phyloP scores from a whole-genome alignment of 2,888 invertebrate genomes.

The Trachelus stipa region DNA sequence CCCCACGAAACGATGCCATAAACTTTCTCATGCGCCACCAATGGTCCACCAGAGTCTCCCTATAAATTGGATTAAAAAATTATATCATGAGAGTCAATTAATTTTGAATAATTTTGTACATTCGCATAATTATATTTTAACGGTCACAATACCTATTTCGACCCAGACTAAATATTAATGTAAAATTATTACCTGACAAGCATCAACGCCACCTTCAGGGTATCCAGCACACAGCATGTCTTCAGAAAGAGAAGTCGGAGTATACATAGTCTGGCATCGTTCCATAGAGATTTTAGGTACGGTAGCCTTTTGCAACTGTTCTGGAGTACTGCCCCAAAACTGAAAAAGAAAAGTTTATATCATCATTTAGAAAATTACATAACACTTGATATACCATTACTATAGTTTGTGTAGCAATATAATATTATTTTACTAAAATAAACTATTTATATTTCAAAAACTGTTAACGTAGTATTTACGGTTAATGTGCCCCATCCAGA shows the following conservation, averaged over 20 bases:
- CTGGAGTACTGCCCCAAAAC: background rate
- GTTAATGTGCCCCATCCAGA: slow-evolving; percentile 14
- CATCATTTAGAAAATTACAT: background rate
- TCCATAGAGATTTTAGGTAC: slow-evolving; percentile 11
- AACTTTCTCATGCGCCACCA: slow-evolving; percentile 1
- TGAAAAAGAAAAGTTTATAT: background rate
- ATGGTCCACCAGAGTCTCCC: slow-evolving; percentile 18
- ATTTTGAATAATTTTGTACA: background rate
- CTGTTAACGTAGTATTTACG: background rate
- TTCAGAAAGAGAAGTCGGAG: background rate
- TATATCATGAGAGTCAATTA: background rate
- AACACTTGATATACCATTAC: background rate
- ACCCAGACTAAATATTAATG: background rate
- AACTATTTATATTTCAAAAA: background rate
- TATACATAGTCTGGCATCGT: slow-evolving; percentile 2
- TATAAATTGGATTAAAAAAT: background rate
- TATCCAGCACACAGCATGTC: slow-evolving; percentile 19
- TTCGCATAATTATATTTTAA: background rate
- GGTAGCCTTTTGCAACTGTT: slow-evolving; percentile 7
- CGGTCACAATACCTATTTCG: background rate
- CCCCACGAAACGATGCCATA: slow-evolving; percentile 19
- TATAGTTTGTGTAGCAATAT: background rate
- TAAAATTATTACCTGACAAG: slow-evolving; percentile 16
- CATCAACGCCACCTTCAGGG: slow-evolving; percentile 12
- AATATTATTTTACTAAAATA: background rate